phyloP scores from a whole-genome alignment of 2,888 invertebrate species.

The Pocota personata region DNA sequence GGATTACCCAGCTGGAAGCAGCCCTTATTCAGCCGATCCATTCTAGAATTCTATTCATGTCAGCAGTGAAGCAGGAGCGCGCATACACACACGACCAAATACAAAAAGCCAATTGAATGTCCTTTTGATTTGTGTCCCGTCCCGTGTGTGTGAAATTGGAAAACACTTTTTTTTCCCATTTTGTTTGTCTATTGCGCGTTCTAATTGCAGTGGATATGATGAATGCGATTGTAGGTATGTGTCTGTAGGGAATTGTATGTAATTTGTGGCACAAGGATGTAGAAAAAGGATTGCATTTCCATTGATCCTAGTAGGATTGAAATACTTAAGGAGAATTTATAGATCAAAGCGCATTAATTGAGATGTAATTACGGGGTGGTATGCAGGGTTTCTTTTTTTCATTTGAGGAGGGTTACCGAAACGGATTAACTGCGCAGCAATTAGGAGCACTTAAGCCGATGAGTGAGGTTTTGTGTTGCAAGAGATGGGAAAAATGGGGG shows the following conservation, averaged over 20 bases:
- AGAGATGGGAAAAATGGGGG: neutral
- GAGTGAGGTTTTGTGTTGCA: neutral
- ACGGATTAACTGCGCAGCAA: neutral
- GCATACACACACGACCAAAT: neutral
- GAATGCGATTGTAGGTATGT: constrained; percentile 12
- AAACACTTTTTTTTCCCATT: neutral
- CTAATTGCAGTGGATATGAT: constrained; percentile 38
- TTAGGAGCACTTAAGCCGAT: neutral
- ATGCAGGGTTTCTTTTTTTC: neutral
- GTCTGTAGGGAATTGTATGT: constrained; percentile 1
- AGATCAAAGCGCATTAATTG: constrained; percentile 32
- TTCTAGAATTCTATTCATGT: constrained; percentile 46
- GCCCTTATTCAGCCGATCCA: constrained; percentile 45
- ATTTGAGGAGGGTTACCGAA: neutral
- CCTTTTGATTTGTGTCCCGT: constrained; percentile 70
- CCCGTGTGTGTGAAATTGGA: constrained; percentile 61
- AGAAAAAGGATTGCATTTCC: constrained; percentile 16
- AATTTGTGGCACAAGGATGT: constrained; percentile 15
- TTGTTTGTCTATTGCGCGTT: constrained; percentile 14
- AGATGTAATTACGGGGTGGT: neutral
- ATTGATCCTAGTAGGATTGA: neutral
- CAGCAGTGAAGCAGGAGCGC: constrained; percentile 42
- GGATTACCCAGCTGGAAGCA: constrained; percentile 55
- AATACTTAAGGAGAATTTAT: constrained; percentile 1
- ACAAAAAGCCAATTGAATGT: constrained; percentile 69